These are phyloP conservation scores for Pterostichus niger DNA, from an alignment of 2,888 invertebrate genomes.

Conservation along the genomic window DNA sequence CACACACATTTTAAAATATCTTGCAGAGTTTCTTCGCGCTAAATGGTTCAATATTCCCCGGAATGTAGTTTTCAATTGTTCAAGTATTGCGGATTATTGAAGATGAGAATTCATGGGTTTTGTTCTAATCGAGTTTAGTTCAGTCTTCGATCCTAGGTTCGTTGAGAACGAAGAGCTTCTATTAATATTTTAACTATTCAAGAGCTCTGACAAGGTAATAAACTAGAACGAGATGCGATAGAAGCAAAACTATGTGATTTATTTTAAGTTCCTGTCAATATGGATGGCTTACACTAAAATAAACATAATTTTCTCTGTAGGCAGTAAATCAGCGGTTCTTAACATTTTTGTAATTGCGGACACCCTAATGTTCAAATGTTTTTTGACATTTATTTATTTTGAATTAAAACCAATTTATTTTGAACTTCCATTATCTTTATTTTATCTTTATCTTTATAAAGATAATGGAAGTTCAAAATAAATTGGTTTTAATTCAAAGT, in stretches of 20 bases:
- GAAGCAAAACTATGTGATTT: not conserved
- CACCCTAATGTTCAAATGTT: too few species aligned
- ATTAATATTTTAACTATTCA: slow-evolving; percentile 23
- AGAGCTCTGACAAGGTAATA: not conserved
- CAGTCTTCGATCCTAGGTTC: not conserved
- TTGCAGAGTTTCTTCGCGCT: slow-evolving; percentile 15
- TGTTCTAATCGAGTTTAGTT: slow-evolving; percentile 21
- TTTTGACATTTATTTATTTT: too few species aligned
- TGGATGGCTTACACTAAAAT: not conserved
- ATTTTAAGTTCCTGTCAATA: slow-evolving; percentile 2
- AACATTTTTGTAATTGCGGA: too few species aligned
- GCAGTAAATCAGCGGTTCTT: too few species aligned
- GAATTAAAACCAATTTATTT: too few species aligned
- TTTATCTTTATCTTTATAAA: too few species aligned
- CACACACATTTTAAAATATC: slow-evolving; percentile 32
- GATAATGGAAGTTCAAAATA: too few species aligned
- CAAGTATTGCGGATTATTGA: slow-evolving; percentile 28
- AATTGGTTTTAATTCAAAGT: too few species aligned
- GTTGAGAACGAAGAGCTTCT: not conserved
- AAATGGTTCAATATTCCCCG: not conserved
- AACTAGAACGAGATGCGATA: not conserved
- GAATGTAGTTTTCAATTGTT: slow-evolving; percentile 33
- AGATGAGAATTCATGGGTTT: slow-evolving; percentile 13
- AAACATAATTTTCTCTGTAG: not conserved
- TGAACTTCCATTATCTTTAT: too few species aligned